Base-by-base conservation (phyloP, 2,797 vertebrate species). In the Ctenochaetus hawaiiensis region DNA sequence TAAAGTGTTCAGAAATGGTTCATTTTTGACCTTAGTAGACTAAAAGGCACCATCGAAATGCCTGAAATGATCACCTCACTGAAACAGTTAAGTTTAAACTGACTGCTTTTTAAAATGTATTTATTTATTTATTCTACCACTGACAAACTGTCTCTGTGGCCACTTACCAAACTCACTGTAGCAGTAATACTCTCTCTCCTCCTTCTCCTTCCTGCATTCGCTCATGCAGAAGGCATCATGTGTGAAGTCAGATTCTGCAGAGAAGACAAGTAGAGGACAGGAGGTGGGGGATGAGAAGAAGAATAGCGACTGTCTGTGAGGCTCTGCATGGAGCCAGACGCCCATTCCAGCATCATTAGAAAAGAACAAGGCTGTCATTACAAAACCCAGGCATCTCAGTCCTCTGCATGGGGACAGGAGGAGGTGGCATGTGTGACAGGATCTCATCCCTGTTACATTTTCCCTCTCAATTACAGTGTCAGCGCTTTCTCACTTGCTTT, bases 151-250 rank as follows among this genome's bases (percentile, higher is more conserved):
- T 61, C 48, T 47, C 5, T 3, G 0, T 45, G 61, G 41, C 5
- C 60, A 83, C 94, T 8, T 90, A 96, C 95, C 95, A 80, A 96
- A 96, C 86, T 96, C 95, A 64, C 95, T 95, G 94, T 92, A 92
- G 91, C 95, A 96, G 88, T 93, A 95, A 77, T 94, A 87, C 62
- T 96, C 94, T 49, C 84, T 92, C 90, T 96, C 95, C 4, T 96
- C 94, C 77, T 93, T 95, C 81, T 96, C 95, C 81, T 95, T 95
- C 78, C 94, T 89, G 88, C 95, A 96, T 76, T 96, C 95, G 11
- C 91, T 95, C 87, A 95, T 77, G 77, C 95, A 96, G 83, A 95
- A 92, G 57, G 94, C 91, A 16, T 96, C 95, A 2, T 95, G 93
- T 6, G 90, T 88, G 78, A 94, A 93, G 89, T 96, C 95, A 0